A percentile compares a stretch with the other conserved stretches of the same genome.
phyloP scores from a whole-genome alignment of 2,797 vertebrate species.

The Cyprinella venusta region DNA sequence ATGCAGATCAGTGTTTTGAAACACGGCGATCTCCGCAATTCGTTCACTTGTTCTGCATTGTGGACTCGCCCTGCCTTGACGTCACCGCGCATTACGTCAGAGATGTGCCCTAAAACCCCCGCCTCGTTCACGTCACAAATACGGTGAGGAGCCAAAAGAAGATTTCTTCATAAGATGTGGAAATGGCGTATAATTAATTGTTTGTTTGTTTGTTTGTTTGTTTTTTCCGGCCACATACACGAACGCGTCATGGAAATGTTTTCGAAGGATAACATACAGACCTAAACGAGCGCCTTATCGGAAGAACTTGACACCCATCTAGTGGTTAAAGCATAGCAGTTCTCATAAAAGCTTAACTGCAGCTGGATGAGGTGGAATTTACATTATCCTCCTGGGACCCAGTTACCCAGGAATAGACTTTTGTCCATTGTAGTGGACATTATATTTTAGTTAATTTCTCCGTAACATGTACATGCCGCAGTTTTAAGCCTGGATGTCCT shows the following conservation, averaged over 20 bases:
- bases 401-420: no score
- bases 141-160: neutral
- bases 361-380: neutral
- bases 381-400: neutral
- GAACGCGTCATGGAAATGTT: neutral
- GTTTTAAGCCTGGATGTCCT: no score
- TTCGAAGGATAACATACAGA: neutral
- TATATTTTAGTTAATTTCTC: no score
- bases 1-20: conserved; percentile 43
- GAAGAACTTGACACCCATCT: conserved; percentile 31
- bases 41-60: conserved; percentile 62
- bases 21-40: conserved; percentile 62
- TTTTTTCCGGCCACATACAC: neutral
- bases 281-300: neutral
- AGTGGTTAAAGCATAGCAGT: conserved; percentile 13
- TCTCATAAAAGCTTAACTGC: neutral
- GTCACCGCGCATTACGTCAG: conserved; percentile 72
- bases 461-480: no score
- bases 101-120: conserved; percentile 27
- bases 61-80: conserved; percentile 76
- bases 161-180: neutral
- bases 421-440: no score
- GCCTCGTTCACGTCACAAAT: conserved; percentile 14
- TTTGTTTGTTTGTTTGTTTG: neutral
- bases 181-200: neutral